These are phyloP conservation scores for Zhengitettix transpicula DNA, from an alignment of 2,888 invertebrate species.

Conservation along the genomic window DNA sequence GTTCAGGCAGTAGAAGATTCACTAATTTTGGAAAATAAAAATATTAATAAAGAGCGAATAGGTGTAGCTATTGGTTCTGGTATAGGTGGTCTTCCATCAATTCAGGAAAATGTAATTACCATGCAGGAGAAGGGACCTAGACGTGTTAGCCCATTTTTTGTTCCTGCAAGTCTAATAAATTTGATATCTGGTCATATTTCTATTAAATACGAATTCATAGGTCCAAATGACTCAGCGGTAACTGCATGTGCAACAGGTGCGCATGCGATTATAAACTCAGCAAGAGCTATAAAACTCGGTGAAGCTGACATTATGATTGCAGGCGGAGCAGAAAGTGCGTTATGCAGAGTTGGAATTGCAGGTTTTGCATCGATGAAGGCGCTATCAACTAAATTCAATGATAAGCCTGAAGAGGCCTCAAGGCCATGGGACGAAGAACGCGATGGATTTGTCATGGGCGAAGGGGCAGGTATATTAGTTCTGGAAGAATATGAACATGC, in stretches of 20 bases:
- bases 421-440: slow-evolving; percentile 33
- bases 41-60: background rate
- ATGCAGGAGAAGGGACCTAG: background rate
- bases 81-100: background rate
- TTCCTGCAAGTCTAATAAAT: background rate
- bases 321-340: slow-evolving; percentile 5
- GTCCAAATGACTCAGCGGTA: background rate
- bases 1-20: background rate
- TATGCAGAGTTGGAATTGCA: slow-evolving; percentile 7
- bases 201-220: background rate
- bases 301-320: slow-evolving; percentile 8
- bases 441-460: slow-evolving; percentile 40
- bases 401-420: slow-evolving; percentile 23
- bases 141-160: background rate
- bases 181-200: background rate
- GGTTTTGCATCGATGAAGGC: slow-evolving; percentile 4
- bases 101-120: background rate
- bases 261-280: background rate
- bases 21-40: background rate
- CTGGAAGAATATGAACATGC: slow-evolving; percentile 32
- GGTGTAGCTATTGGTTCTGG: background rate
- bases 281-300: slow-evolving; percentile 1
- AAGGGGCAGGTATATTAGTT: slow-evolving; percentile 32
- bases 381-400: background rate
- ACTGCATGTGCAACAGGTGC: background rate